Evolutionary conservation across 2,888 invertebrate genomes (phyloP), one percentile per base, ranked within the genome.

Genomic region (Eristalis pertinax): DNA sequence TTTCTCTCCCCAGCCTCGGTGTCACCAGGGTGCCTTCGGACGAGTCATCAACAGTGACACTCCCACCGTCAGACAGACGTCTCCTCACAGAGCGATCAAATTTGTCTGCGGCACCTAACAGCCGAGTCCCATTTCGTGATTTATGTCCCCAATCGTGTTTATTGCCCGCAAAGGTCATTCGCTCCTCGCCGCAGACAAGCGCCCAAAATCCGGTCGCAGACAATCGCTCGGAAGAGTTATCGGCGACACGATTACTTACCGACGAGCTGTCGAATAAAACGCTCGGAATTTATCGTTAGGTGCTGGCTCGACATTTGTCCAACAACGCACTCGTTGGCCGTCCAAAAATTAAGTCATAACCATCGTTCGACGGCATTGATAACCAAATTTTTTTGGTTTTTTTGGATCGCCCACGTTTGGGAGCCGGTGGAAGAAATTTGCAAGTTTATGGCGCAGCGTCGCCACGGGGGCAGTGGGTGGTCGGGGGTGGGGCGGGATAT

Each of bases 301-400:
- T 72, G 69, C 38, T 74, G 38, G 56, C 41, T 7, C 1, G 15
- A 19, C n/a, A 41, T 19, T 24, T 50, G 24, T 60, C 13, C 43
- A 13, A 19, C 24, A 24, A n/a, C 43, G 8, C 19, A 32, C 58
- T 24, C 19, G n/a, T 38, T 19, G 24, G 5, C 13, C 24, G 15
- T 35, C 35, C 63, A 4, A 41, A 77, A 82, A 86, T 83, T 86
- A 86, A 86, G 85, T 78, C 85, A 86, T 86, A 78, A 86, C 70
- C 41, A 50, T 68, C 63, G 72, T 79, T 26, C 35, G 65, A 56
- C 50, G 50, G 50, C 50, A 50, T 50, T 19, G 50, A 72, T 62
- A 72, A 41, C 60, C 69, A 70, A 38, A 32, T 26, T 50, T 62
- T n/a, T n/a, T n/a, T n/a, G n/a, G n/a, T n/a, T n/a, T n/a, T n/a